Base-by-base conservation (phyloP, 2,797 vertebrate species). In the Leontopithecus rosalia region DNA sequence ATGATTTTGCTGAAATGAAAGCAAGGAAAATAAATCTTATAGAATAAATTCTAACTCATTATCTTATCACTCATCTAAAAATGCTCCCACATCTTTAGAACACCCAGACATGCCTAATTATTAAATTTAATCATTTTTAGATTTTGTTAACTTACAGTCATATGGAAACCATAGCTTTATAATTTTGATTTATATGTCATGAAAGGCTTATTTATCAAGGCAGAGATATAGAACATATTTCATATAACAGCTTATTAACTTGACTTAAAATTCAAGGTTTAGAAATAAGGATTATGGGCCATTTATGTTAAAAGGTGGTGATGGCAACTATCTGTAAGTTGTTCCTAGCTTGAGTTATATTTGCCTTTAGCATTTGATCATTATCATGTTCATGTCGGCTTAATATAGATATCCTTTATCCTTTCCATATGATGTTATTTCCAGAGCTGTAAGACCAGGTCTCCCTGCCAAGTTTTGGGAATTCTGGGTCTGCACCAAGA, bases 1-100 rank as follows among this genome's bases (percentile, higher is more conserved):
- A 7, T 52, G 14, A 48, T 93, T 96, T 93, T 87, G 33, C 33
- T 46, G 41, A 85, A 88, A 85, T 14, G 6, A 64, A 97, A 88
- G 61, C 46, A 77, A 77, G 24, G 33, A 30, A 77, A 94, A 79
- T 70, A 88, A 57, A n/a, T 92, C 79, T 96, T 92, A 73, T 61
- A 77, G 13, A 58, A 75, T 84, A 82, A 76, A 91, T 80, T 88
- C 58, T 75, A n/a, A 80, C 3, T 64, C 12, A 72, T 92, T 91
- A 72, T 13, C 67, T 52, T 92, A 48, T 6, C 12, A 46, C n/a
- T 90, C n/a, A 89, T 79, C 46, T 70, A 83, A 87, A 91, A 79
- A 79, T 83, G 22, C 33, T 83, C 24, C 33, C n/a, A 39, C 48
- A 39, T 41, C 41, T 67, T 84, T 28, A 57, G 7, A 85, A 95